Evolutionary conservation across 2,797 vertebrate species (phyloP).

Genomic region (Enteromius paludinosus): DNA sequence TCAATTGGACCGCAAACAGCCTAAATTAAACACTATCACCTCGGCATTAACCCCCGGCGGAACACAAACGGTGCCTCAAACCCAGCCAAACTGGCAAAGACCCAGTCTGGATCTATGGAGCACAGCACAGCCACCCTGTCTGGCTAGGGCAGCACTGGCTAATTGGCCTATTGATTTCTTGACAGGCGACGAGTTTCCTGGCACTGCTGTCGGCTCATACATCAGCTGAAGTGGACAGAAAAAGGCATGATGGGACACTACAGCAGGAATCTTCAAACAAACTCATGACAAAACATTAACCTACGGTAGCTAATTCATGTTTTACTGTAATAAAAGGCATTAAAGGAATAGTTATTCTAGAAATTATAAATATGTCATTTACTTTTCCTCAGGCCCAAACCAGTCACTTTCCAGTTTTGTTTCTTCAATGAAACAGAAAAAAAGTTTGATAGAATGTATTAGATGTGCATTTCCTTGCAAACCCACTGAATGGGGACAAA

Average conservation of each 20-base stretch:
- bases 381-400: background rate
- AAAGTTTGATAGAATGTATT: background rate
- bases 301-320: background rate
- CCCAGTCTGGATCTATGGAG: slow-evolving; percentile 24
- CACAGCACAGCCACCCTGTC: background rate
- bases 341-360: background rate
- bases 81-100: slow-evolving; percentile 25
- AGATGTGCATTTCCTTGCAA: background rate
- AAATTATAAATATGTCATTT: background rate
- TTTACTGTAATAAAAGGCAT: background rate
- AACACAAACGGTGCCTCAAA: slow-evolving; percentile 9
- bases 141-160: slow-evolving; percentile 29
- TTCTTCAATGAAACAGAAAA: background rate
- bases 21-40: slow-evolving; percentile 13
- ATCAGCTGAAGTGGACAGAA: slow-evolving; percentile 47
- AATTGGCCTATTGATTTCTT: slow-evolving; percentile 53
- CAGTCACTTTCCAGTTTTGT: background rate
- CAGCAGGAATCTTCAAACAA: background rate
- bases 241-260: slow-evolving; percentile 2
- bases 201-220: slow-evolving; percentile 16
- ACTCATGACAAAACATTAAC: background rate
- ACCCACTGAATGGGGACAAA: background rate
- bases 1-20: slow-evolving; percentile 21
- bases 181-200: slow-evolving; percentile 28
- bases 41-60: background rate